Evolutionary conservation across 2,797 vertebrate genomes (phyloP), one percentile per base, ranked within the genome.

Genomic region (Peromyscus eremicus): DNA sequence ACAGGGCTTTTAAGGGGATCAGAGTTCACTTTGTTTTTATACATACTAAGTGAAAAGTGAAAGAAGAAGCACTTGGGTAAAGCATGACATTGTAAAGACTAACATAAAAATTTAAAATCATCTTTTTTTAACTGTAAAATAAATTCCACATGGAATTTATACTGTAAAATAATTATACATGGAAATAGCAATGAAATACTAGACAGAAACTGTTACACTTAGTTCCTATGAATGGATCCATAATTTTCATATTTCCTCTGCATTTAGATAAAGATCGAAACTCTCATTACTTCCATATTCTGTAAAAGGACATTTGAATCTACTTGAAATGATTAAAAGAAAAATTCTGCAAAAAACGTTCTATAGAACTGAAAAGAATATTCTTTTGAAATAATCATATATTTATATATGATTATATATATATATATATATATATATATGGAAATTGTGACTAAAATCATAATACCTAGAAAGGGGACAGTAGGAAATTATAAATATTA

Each of bases 101-200:
- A 84, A 64, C 75, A 64, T 57, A 73, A 95, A 55, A 55, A 92
- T 34, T 86, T 89, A 68, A 91, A 87, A 71, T 46, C 43, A 70
- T 81, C 83, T 91, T 92, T 91, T 88, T 13, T 62, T n/a, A n/a
- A 88, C 27, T 75, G 7, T 90, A 73, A 95, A 77, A 40, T 88
- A 94, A 94, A 88, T 96, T 89, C 94, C 66, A 91, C 66, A 57
- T 96, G 14, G 79, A 84, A 95, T 57, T 60, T 60, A 60, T 57
- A 88, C 27, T 75, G 7, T 90, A 73, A 95, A 77, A 40, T 88
- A 94, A 88, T 95, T 89, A 94, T 62, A 91, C 66, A 57, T 95
- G 14, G 79, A 84, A 95, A 87, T 81, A 71, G 32, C 55, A 96
- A 75, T 92, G 95, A 89, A 92, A 92, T 94, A 55, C 37, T 57